Base-by-base conservation (phyloP, 2,797 vertebrate genomes). In the Poliocrania exsul region DNA sequence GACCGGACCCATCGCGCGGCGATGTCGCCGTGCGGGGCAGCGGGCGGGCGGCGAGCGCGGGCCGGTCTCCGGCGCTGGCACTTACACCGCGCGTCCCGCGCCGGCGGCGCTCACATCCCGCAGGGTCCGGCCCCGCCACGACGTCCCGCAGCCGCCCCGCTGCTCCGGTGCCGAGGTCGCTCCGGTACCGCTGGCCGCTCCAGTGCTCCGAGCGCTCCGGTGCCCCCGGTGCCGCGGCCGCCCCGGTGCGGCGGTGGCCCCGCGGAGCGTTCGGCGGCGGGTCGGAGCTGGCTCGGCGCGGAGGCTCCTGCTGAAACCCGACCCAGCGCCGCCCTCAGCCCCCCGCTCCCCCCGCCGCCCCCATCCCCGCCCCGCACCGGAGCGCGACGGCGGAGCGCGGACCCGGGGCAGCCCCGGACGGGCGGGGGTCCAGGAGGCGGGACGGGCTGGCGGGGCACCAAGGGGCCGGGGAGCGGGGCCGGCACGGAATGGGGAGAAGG, bases 261-360 rank as follows among this genome's bases (percentile, higher is more conserved):
- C 53, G 92, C 95, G 58, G 83, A 87, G 56, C 58, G 53, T 90
- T 95, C 79, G 94, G 95, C 86, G 87, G 80, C 96, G 74, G 81
- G 38, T 78, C 86, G 60, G 37, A 35, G 75, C 77, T 61, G 85
- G 64, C 66, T 88, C 82, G 71, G 79, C 72, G 81, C 81, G 65
- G 78, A 62, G 84, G 75, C 91, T 83, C 87, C 73, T 56, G 64
- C 74, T 78, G 93, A 79, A 86, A 90, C 66, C 94, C 90, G 92
- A 82, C 70, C 92, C 96, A 95, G 67, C 93, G 66, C 90, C 92
- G 84, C 94, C 95, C 92, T n/a, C 94, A 64, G 81, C 80, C 81
- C 83, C 74, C 58, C 89, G 87, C 96, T 95, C 90, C 81, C 95
- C 92, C 51, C 91, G 54, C 90, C 90, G 74, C 91, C 95, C 90